A percentile compares a stretch with the other conserved stretches of the same genome.
These are phyloP conservation scores for Ferrisia virgata DNA, from an alignment of 2,888 invertebrate genomes.

Conservation along the genomic window DNA sequence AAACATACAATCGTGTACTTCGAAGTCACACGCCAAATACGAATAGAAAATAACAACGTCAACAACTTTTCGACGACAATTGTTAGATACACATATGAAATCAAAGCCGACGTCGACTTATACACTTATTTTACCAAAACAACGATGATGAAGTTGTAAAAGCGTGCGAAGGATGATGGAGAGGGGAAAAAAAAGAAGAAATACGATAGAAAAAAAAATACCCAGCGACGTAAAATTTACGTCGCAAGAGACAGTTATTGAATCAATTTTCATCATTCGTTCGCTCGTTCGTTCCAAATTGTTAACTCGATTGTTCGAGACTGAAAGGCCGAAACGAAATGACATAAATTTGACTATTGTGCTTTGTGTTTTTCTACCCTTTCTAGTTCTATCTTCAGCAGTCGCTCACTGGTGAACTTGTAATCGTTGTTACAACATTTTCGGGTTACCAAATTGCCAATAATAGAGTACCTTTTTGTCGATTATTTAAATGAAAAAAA, in stretches of 20 bases:
- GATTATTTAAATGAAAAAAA: neutral
- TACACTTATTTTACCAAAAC: too few species aligned
- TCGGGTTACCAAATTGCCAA: neutral
- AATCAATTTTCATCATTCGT: neutral
- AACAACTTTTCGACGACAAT: neutral
- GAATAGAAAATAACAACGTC: neutral
- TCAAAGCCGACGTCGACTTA: neutral
- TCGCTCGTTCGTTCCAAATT: neutral
- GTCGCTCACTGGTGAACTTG: too few species aligned
- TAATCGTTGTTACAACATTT: neutral
- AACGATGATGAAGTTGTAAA: neutral
- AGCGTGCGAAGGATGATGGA: neutral
- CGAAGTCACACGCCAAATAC: too few species aligned
- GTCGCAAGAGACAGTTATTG: neutral
- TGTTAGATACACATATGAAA: neutral
- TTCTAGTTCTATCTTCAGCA: too few species aligned
- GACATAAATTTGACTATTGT: constrained; percentile 1
- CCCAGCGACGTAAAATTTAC: neutral
- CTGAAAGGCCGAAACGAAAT: neutral
- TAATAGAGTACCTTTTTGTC: neutral
- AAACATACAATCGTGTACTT: too few species aligned
- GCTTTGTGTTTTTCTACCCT: neutral
- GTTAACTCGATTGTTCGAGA: neutral
- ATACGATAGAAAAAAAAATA: too few species aligned
- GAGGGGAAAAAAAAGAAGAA: neutral